Base-by-base conservation (phyloP, 2,888 invertebrate species). In the Platycheirus rosarum region DNA sequence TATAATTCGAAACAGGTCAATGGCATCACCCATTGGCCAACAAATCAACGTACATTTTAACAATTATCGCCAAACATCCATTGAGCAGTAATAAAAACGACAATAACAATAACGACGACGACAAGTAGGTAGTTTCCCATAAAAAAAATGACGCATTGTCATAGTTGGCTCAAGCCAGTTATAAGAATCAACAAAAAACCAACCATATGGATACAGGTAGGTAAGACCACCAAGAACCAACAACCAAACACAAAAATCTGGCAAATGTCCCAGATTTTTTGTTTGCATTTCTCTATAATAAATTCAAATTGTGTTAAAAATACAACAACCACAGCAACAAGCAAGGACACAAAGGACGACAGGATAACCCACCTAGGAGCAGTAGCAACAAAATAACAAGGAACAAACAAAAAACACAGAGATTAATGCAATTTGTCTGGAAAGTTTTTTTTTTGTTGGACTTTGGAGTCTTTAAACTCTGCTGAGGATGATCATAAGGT, bases 401-500 rank as follows among this genome's bases (percentile, higher is more conserved):
- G 53, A 65, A 46, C 18, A 68, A 23, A 14, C 48, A 49, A 55
- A 4, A 26, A 29, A 4, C 3, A 26, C 14, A 49, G 35, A 60
- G 63, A 79, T 79, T 74, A 79, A 79, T 79, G 74, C 78, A 73
- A 55, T 78, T 68, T 74, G 79, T 79, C 79, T 79, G 74, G 69
- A 74, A 74, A 74, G 74, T 74, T 74, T 79, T 73, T 53, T 44
- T 44, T 42, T 42, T 42, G 18, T 53, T n/a, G n/a, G n/a, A n/a
- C 18, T 14, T 9, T n/a, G 18, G 13, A 57, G 48, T 69, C 55
- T n/a, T 49, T 48, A 60, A 40, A 55, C 20, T 37, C 26, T 4
- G 6, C 26, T 32, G 29, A 8, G 29, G 29, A 32, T 32, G 29
- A 32, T 29, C 35, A 16, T 26, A 14, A 23, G 48, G 40, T 13